Conservation (phyloP, 2,113 vertebrate genomes). For the Petrocephalus microphthalmus region DNA sequence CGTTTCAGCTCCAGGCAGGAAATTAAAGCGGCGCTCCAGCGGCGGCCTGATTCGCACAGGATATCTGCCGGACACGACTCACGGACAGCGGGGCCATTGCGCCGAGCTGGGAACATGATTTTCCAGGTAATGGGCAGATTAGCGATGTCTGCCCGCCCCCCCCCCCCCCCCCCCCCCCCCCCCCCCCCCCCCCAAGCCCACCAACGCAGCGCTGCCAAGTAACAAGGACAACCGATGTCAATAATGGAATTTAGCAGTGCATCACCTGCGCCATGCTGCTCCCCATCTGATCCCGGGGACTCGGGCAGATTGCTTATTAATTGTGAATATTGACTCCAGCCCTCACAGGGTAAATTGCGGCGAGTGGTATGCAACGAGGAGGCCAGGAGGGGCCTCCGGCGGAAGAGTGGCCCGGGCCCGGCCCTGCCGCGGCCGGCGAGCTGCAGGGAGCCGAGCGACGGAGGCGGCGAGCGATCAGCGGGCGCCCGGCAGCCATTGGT, state of each 20-base stretch:
- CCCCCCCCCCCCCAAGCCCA: not conserved
- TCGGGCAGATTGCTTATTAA: constrained; percentile 12
- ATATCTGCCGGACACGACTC: not conserved
- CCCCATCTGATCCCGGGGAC: not conserved
- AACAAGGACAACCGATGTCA: not conserved
- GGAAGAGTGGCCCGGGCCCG: not conserved
- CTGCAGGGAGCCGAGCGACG: not conserved
- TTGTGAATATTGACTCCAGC: constrained; percentile 18
- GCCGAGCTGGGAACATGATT: not conserved
- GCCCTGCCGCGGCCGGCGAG: not conserved
- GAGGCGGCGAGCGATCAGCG: not conserved
- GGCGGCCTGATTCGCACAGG: not conserved
- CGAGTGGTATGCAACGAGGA: not conserved
- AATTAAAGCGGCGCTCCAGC: constrained; percentile 8
- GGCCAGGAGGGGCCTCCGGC: not conserved
- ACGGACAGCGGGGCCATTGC: not conserved
- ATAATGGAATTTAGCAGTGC: not conserved
- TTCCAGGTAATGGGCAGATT: constrained; percentile 11
- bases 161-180: not conserved
- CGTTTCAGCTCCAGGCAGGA: constrained; percentile 1
- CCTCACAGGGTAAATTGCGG: not conserved
- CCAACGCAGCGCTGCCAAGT: not conserved
- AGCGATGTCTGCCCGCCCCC: not conserved
- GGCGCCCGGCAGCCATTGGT: not conserved
- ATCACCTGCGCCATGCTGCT: not conserved